Conservation (phyloP, 2,888 invertebrate species). For the Tyria jacobaeae region DNA sequence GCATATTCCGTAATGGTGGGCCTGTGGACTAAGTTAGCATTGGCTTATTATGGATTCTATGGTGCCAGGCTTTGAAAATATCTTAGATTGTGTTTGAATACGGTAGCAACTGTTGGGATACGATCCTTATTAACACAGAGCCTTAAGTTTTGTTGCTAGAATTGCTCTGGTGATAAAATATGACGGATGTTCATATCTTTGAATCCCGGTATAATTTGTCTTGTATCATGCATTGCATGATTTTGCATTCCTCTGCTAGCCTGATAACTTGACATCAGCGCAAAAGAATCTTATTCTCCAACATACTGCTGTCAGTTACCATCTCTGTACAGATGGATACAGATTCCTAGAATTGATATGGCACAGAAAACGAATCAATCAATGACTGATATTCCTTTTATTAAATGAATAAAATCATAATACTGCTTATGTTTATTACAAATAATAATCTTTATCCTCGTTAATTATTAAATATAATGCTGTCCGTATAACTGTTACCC, state of each 20-base stretch:
- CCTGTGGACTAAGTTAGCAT: constrained; percentile 38
- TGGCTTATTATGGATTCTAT: constrained; percentile 41
- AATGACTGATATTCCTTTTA: background rate
- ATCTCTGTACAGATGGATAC: too few relatives aligned
- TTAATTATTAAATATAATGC: background rate
- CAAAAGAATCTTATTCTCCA: too few relatives aligned
- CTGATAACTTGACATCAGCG: too few relatives aligned
- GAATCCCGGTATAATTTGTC: too few relatives aligned
- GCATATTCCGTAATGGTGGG: constrained; percentile 50
- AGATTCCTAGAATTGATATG: too few relatives aligned
- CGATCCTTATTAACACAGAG: background rate
- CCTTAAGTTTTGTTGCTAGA: background rate
- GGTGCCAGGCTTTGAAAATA: constrained; percentile 15
- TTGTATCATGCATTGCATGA: too few relatives aligned
- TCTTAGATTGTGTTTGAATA: constrained; percentile 8
- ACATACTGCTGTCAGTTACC: too few relatives aligned
- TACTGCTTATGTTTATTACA: background rate
- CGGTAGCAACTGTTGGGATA: background rate
- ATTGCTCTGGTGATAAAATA: background rate
- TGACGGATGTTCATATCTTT: background rate
- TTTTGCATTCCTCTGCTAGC: too few relatives aligned
- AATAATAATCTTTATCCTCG: background rate
- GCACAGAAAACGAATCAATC: too few relatives aligned
- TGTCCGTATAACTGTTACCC: background rate
- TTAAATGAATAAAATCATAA: background rate